Evolutionary conservation across 37 sponge, comb jelly and placozoan species (phyloP), one percentile per base, ranked within the genome.

Genomic region (Chondrosia reniformis): DNA sequence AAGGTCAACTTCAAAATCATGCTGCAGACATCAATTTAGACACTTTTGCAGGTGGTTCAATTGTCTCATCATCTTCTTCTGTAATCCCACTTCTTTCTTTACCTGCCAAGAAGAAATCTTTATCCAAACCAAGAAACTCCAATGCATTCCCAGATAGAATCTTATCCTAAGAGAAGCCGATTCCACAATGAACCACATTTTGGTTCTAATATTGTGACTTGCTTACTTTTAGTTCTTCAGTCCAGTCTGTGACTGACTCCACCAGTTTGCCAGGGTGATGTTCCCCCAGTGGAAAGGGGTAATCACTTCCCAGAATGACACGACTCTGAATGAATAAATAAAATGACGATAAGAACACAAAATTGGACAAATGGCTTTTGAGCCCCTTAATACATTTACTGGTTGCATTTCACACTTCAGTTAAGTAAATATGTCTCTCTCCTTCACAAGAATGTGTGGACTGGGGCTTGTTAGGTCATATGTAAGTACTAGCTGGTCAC

Each of bases 251-350:
- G 19, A 94, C 76, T 5, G 87, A 86, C 39, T 90, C 89, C 15
- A 94, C 85, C 34, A 94, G 81, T 79, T 94, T 94, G 22, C 95
- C 95, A 24, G 95, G 95, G 39, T 87, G 91, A 40, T 87, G 91
- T 56, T 94, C 95, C 33, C 95, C 95, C 10, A 94, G 85, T 30
- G 95, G 95, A 73, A 94, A 94, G 25, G 95, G 95, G 61, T 94
- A 94, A 73, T 94, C 95, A 77, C 88, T 89, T 15, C 95, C 95
- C 6, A 94, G 81, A 6, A 90, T 44, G 37, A 94, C 86, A 13
- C 57, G 36, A 76, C 77, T 75, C 88, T 85, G 46, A 33, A 63
- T 49, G 52, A 49, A 49, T 15, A 49, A 15, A 49, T 10, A 10
- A 15, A 19, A 49, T 19, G 15, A 49, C 15, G 15, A 49, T 15